Evolutionary conservation across 2,888 invertebrate species (phyloP).

Genomic region (Melanostoma mellinum): DNA sequence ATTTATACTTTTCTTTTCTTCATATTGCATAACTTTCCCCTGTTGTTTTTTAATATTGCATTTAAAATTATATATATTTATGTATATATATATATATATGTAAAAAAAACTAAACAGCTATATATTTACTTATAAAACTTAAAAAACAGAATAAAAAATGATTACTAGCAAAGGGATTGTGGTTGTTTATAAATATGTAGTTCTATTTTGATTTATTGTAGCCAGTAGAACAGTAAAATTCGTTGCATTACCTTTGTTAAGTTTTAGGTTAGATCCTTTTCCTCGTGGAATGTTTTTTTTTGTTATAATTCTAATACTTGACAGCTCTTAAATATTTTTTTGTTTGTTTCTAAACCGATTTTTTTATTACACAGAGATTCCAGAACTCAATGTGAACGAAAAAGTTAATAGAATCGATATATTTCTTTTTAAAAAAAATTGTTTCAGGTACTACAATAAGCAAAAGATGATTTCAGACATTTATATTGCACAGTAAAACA

Average conservation of each 20-base stretch:
- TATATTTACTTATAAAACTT: slow-evolving; percentile 20
- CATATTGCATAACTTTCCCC: slow-evolving; percentile 68
- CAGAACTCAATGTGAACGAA: slow-evolving; percentile 3
- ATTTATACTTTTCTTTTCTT: slow-evolving; percentile 31
- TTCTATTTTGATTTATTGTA: slow-evolving; percentile 52
- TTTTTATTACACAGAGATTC: slow-evolving; percentile 9
- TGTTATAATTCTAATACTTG: slow-evolving; percentile 61
- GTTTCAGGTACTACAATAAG: slow-evolving; percentile 70
- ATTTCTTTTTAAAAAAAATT: slow-evolving; percentile 26
- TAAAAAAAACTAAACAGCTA: slow-evolving; percentile 40
- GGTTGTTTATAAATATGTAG: slow-evolving; percentile 41
- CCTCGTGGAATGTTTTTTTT: slow-evolving; percentile 62
- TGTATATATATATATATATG: background rate
- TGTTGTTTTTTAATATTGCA: slow-evolving; percentile 64
- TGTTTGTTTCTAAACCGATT: slow-evolving; percentile 8
- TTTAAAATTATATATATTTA: slow-evolving; percentile 35
- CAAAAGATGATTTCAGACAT: slow-evolving; percentile 57
- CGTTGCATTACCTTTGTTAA: slow-evolving; percentile 55
- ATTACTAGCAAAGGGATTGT: slow-evolving; percentile 66
- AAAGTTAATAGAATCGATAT: slow-evolving; percentile 18
- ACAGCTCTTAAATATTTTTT: slow-evolving; percentile 20
- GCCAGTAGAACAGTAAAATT: slow-evolving; percentile 60
- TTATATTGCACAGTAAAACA: slow-evolving; percentile 66
- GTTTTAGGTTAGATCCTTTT: slow-evolving; percentile 13
- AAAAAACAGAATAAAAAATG: background rate